Conservation (phyloP, 2,113 vertebrate species). For the Oophaga pumilio region DNA sequence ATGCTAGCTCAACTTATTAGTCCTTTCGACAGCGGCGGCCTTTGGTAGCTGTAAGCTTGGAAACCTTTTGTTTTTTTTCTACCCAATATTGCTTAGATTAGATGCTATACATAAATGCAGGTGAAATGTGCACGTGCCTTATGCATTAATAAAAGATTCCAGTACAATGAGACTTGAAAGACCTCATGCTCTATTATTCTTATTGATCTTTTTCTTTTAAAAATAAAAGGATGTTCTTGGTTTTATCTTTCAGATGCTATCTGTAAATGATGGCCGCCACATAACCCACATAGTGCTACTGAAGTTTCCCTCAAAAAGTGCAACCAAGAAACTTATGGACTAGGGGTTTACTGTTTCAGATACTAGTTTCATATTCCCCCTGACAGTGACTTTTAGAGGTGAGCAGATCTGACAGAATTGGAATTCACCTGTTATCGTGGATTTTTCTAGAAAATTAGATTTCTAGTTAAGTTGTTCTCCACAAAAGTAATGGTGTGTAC, state of each 20-base stretch:
- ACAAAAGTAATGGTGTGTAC: too few relatives aligned
- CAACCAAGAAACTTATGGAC: too few relatives aligned
- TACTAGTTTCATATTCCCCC: too few relatives aligned
- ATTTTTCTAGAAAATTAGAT: too few relatives aligned
- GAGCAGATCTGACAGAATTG: too few relatives aligned
- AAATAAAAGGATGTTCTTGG: background rate
- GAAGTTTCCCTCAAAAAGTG: too few relatives aligned
- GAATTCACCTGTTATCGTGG: too few relatives aligned
- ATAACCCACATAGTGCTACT: too few relatives aligned
- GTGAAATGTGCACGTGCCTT: background rate
- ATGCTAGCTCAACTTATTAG: constrained; percentile 39
- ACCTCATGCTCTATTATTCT: background rate
- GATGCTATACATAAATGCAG: constrained; percentile 3
- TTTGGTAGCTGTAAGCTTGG: background rate
- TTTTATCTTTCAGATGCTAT: background rate
- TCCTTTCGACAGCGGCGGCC: background rate
- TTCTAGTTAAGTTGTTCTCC: too few relatives aligned
- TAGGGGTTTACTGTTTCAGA: too few relatives aligned
- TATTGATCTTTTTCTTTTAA: background rate
- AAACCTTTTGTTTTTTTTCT: background rate
- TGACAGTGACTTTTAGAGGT: too few relatives aligned
- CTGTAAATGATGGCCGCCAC: background rate
- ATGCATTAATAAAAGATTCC: background rate
- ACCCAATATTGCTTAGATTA: background rate
- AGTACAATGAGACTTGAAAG: background rate